Evolutionary conservation across 2,113 vertebrate genomes (phyloP).

Genomic region (Apteryx owenii): DNA sequence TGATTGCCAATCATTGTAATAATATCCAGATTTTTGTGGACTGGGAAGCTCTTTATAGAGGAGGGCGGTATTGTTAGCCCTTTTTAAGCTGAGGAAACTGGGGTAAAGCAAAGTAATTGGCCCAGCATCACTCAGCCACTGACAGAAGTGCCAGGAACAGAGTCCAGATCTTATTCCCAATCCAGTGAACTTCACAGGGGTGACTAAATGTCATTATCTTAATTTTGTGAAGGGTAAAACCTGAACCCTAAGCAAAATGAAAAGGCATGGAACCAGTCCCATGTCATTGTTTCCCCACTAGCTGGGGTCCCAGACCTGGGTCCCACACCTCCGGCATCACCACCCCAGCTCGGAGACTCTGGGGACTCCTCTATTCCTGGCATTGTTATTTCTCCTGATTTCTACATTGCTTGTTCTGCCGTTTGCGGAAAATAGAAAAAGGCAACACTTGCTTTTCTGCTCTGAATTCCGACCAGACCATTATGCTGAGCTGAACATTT

Average conservation of each 20-base stretch:
- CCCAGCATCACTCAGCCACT: not conserved
- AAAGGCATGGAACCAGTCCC: not conserved
- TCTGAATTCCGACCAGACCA: conserved; percentile 9
- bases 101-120: not conserved
- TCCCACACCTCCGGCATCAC: not conserved
- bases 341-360: not conserved
- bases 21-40: conserved; percentile 43
- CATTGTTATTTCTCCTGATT: not conserved
- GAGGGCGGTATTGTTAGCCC: not conserved
- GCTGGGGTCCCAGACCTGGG: not conserved
- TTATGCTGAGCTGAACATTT: conserved; percentile 36
- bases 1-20: conserved; percentile 42
- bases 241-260: not conserved
- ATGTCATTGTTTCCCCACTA: not conserved
- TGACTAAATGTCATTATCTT: not conserved
- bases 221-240: not conserved
- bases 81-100: not conserved
- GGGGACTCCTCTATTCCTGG: not conserved
- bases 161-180: not conserved
- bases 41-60: conserved; percentile 2
- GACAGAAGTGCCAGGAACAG: conserved; percentile 25
- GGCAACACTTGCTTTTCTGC: not conserved
- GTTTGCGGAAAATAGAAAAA: not conserved
- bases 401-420: not conserved
- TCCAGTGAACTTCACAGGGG: not conserved